phyloP scores from a whole-genome alignment of 2,113 vertebrate species.

The Rhea pennata region DNA sequence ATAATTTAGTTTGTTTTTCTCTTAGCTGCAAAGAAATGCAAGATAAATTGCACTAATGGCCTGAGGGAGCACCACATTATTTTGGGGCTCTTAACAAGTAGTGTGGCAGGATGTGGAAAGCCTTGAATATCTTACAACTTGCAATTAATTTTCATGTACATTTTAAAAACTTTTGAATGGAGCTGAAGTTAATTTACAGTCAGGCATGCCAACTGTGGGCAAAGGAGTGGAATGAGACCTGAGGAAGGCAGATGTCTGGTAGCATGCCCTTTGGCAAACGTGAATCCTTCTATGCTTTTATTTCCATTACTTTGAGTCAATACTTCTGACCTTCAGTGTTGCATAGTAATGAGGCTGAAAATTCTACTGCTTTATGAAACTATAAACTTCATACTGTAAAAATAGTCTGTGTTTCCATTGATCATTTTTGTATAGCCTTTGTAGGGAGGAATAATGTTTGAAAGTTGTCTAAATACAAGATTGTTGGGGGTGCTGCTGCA shows the following conservation, averaged over 20 bases:
- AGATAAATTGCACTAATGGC: neutral
- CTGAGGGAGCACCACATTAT: slow-evolving; percentile 5
- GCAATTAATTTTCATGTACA: neutral
- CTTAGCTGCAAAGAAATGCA: neutral
- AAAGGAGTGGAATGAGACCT: neutral
- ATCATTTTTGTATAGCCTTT: neutral
- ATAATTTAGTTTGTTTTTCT: neutral
- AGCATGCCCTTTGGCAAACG: neutral
- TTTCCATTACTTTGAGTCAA: neutral
- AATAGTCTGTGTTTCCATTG: neutral
- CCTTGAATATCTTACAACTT: neutral
- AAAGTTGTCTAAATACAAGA: neutral
- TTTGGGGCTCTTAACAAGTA: neutral
- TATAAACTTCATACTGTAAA: neutral
- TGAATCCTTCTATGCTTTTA: neutral
- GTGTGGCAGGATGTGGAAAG: slow-evolving; percentile 25
- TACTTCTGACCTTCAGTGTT: neutral
- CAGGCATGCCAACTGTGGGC: neutral
- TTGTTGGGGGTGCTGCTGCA: slow-evolving; percentile 34
- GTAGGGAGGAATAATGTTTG: neutral
- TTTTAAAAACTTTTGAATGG: slow-evolving; percentile 7
- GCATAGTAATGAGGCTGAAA: neutral
- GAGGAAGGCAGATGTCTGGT: neutral
- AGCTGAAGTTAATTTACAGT: neutral
- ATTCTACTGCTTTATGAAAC: neutral